Conservation (phyloP, 92 coral and sea anemone genomes). For the Paragorgia papillata region DNA sequence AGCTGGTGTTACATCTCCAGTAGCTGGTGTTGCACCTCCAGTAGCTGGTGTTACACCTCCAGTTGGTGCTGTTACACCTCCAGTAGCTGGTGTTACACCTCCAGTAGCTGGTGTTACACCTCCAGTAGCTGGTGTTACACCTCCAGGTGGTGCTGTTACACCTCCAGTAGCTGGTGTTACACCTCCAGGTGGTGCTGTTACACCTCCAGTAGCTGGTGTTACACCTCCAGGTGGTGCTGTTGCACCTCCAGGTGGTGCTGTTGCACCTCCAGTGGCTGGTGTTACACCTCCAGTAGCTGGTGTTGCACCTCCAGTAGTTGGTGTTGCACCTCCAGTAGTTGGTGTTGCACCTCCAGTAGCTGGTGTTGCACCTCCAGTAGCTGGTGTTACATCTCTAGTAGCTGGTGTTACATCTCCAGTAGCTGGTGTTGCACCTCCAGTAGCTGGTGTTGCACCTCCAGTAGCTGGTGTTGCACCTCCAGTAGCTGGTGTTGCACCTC, state of each 20-base stretch:
- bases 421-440: constrained; percentile 3
- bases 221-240: constrained; percentile 17
- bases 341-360: no score
- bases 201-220: constrained; percentile 6
- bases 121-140: constrained; percentile 35
- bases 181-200: constrained; percentile 1
- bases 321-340: neutral
- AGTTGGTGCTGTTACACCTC: constrained; percentile 6
- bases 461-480: neutral
- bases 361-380: neutral
- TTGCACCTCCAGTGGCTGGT: constrained; percentile 46
- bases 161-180: neutral
- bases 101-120: constrained; percentile 5
- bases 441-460: neutral
- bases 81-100: constrained; percentile 45
- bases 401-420: constrained; percentile 4
- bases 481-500: constrained; percentile 39
- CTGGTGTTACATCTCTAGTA: neutral
- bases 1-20: constrained; percentile 18
- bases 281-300: constrained; percentile 9
- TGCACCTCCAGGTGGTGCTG: constrained; percentile 13
- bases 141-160: neutral
- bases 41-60: neutral
- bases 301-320: neutral
- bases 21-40: constrained; percentile 1